Evolutionary conservation across 2,888 invertebrate species (phyloP), one percentile per base, ranked within the genome.

Genomic region (Tipula helvola): DNA sequence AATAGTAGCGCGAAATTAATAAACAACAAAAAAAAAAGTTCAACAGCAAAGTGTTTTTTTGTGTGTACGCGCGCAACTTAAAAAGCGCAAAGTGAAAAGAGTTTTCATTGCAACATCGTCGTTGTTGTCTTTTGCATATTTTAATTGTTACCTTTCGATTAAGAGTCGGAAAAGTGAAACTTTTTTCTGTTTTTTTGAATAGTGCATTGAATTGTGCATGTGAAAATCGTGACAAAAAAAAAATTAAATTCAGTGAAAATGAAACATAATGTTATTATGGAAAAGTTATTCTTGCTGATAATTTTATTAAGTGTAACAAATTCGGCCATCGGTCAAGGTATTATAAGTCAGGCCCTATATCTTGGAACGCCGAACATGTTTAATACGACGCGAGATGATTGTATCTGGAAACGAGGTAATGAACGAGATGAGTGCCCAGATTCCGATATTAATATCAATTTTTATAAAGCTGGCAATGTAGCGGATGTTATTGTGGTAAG

Each of bases 371-470:
- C 93, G 85, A 90, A 92, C 0, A 93, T 93, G 87, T 92, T 92
- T 85, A 95, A 95, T 89, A 93, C 94, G 1, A 93, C 94, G 0
- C 90, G 94, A 83, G 94, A 94, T 86, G 94, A 96, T 89, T 96
- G 96, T 90, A 91, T 94, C 13, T 95, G 95, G 95, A 92, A 95
- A 86, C 93, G 95, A 13, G 92, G 92, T 13, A 92, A 93, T 88
- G 94, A 95, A 87, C 92, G 93, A 83, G 94, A 94, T 88, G 91
- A 92, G n/a, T 96, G 96, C 89, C 96, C 96, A 0, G 96, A 96
- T 90, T 94, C 95, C 0, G 94, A 95, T 86, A 92, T 96, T 36
- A 92, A 92, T 84, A 92, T 94, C 84, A 93, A 94, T 88, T 91
- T 96, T 39, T 84, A 84, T 84, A 84, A 39, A 84, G 84, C 84